Evolutionary conservation across 2,888 invertebrate species (phyloP).

Genomic region (Tachina lurida): DNA sequence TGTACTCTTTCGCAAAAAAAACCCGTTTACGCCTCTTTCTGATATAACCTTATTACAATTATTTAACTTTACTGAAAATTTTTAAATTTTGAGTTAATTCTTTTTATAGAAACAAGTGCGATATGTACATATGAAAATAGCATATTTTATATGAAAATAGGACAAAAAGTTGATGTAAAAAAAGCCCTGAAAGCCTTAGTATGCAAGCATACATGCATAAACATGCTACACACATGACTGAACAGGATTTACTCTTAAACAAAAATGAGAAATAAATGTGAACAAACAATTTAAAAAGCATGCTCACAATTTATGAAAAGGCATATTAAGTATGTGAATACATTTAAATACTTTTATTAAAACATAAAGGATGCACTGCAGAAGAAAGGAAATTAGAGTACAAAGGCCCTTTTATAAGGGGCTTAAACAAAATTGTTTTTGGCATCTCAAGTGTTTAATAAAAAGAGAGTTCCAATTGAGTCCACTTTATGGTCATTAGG

Average conservation of each 20-base stretch:
- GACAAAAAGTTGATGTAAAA: neutral
- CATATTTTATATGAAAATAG: neutral
- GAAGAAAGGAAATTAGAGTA: neutral
- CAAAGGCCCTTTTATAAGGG: neutral
- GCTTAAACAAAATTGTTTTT: too few species aligned
- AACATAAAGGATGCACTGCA: neutral
- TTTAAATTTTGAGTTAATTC: too few species aligned
- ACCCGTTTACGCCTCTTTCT: too few species aligned
- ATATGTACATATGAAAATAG: too few species aligned
- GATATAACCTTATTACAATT: too few species aligned
- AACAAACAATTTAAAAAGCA: neutral
- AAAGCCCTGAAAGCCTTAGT: neutral
- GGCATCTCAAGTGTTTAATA: too few species aligned
- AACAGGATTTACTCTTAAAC: constrained; percentile 6
- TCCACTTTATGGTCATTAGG: too few species aligned
- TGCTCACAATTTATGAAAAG: neutral
- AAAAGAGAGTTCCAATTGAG: too few species aligned
- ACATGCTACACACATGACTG: constrained; percentile 23
- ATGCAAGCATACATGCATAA: constrained; percentile 14
- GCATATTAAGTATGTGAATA: neutral
- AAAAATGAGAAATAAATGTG: constrained; percentile 7
- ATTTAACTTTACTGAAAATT: too few species aligned
- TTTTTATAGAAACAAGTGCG: too few species aligned
- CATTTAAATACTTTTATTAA: neutral
- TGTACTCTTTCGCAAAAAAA: too few species aligned